Conservation (phyloP, 2,113 vertebrate genomes). For the Scophthalmus maximus region DNA sequence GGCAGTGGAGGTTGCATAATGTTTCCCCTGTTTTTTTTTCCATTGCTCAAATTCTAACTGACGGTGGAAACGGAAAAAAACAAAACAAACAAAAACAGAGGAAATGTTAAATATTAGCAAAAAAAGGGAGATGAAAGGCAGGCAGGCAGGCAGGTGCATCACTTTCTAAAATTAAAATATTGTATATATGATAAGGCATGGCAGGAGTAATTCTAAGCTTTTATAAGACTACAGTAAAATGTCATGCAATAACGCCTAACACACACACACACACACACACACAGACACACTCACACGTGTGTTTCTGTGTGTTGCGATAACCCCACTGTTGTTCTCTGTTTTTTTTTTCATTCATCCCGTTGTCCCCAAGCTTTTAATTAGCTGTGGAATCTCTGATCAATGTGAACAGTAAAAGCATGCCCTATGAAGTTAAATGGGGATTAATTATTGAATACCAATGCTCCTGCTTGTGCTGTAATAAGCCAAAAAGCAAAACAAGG, state of each 20-base stretch:
- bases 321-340: slow-evolving; percentile 28
- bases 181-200: background rate
- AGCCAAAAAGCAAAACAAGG: slow-evolving; percentile 62
- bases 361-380: slow-evolving; percentile 68
- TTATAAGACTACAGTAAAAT: slow-evolving; percentile 26
- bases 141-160: slow-evolving; percentile 3
- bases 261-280: background rate
- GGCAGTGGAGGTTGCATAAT: slow-evolving; percentile 28
- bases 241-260: background rate
- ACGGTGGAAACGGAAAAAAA: slow-evolving; percentile 7
- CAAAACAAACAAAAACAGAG: slow-evolving; percentile 20
- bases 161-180: slow-evolving; percentile 4
- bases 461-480: slow-evolving; percentile 47
- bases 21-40: background rate
- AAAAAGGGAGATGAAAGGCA: background rate
- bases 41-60: slow-evolving; percentile 37
- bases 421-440: slow-evolving; percentile 68
- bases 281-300: too few species aligned
- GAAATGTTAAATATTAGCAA: slow-evolving; percentile 22
- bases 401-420: slow-evolving; percentile 59
- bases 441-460: slow-evolving; percentile 67
- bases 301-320: slow-evolving; percentile 21
- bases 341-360: slow-evolving; percentile 39
- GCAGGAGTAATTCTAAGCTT: slow-evolving; percentile 8
- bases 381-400: slow-evolving; percentile 62